phyloP scores from a whole-genome alignment of 2,113 vertebrate species.

The Proteles cristata region DNA sequence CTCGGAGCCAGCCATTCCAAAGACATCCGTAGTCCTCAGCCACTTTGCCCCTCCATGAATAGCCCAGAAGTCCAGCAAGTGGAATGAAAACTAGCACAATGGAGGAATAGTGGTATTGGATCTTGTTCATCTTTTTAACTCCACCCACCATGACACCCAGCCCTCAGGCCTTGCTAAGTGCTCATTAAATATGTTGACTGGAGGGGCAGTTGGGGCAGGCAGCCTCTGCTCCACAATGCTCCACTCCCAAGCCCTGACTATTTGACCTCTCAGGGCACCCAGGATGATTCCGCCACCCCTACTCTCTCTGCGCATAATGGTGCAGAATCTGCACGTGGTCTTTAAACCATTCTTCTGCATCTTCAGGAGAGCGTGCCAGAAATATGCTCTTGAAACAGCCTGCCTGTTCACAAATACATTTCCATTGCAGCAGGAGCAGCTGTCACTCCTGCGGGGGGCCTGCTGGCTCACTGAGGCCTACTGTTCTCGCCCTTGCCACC shows the following conservation, averaged over 20 bases:
- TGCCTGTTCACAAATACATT: not conserved
- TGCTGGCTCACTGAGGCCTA: not conserved
- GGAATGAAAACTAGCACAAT: not conserved
- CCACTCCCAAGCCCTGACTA: rapidly evolving
- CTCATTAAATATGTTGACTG: not conserved
- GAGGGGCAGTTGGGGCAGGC: not conserved
- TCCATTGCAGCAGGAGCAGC: conserved; percentile 8
- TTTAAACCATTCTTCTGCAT: not conserved
- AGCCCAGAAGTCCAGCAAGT: not conserved
- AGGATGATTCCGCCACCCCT: not conserved
- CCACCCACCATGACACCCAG: not conserved
- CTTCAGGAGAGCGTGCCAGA: not conserved
- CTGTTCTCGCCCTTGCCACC: conserved; percentile 43
- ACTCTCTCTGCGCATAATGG: not conserved
- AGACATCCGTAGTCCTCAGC: not conserved
- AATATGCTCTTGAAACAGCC: not conserved
- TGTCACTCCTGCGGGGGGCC: not conserved
- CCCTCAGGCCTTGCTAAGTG: not conserved
- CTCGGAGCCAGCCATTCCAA: not conserved
- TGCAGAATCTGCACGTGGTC: not conserved
- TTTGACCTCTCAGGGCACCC: not conserved
- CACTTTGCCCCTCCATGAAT: not conserved
- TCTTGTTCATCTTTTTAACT: not conserved
- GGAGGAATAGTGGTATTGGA: no score
- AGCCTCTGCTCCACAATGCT: not conserved